Conservation (phyloP, 2,888 invertebrate species). For the Yponomeuta cagnagella region DNA sequence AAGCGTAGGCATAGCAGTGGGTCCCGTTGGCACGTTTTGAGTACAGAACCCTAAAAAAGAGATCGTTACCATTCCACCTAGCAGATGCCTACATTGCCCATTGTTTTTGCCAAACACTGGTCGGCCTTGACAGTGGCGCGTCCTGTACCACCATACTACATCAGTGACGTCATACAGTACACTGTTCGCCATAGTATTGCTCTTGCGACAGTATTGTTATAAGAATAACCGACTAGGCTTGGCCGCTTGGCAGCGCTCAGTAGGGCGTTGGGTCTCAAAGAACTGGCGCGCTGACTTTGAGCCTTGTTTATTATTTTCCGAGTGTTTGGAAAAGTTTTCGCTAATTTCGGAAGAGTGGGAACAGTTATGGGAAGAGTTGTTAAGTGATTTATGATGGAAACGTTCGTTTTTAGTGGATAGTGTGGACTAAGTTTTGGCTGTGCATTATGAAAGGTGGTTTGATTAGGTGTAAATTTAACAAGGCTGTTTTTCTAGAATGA, state of each 20-base stretch:
- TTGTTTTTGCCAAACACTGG: neutral
- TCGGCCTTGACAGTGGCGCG: constrained; percentile 10
- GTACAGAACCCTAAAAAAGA: too few species aligned
- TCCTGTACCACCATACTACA: neutral
- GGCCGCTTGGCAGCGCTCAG: constrained; percentile 50
- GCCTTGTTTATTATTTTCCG: neutral
- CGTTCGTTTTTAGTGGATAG: too few species aligned
- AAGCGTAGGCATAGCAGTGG: too few species aligned
- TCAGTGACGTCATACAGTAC: too few species aligned
- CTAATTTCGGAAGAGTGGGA: neutral
- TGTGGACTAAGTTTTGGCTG: too few species aligned
- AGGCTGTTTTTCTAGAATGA: too few species aligned
- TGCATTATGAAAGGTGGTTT: too few species aligned
- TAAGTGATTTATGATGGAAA: neutral
- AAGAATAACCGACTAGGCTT: constrained; percentile 9
- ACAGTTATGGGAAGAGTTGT: neutral
- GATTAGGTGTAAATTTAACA: too few species aligned
- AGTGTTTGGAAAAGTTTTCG: neutral
- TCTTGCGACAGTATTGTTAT: constrained; percentile 8
- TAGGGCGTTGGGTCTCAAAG: constrained; percentile 31
- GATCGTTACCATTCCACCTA: too few species aligned
- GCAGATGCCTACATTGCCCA: neutral
- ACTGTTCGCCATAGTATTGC: neutral
- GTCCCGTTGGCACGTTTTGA: too few species aligned
- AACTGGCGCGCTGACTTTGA: neutral